phyloP scores from a whole-genome alignment of 2,113 vertebrate genomes.

The Malurus alboscapulatus region DNA sequence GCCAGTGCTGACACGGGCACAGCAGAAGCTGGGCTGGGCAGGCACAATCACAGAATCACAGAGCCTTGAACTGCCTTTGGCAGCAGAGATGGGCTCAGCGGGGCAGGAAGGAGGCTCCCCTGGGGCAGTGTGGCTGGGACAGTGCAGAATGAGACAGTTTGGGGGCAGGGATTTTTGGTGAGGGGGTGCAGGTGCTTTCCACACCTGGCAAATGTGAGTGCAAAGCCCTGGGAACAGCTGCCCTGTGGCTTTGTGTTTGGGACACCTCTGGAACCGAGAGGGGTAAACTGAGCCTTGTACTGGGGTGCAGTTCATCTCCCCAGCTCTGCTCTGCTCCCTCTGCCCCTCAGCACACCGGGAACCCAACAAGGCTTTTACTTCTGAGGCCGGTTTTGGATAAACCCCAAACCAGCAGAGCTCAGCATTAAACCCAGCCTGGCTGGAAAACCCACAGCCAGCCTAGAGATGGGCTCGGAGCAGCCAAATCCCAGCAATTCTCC shows the following conservation, averaged over 20 bases:
- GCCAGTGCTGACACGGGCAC: accelerated
- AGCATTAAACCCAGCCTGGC: not conserved
- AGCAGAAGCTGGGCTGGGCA: not conserved
- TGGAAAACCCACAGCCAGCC: not conserved
- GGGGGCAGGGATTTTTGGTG: not conserved
- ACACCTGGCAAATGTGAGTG: accelerated
- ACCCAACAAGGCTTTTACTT: accelerated
- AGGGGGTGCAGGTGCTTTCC: not conserved
- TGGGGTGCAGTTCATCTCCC: not conserved
- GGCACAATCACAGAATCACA: not conserved
- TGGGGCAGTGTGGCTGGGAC: not conserved
- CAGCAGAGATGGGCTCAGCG: accelerated
- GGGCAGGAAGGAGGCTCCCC: not conserved
- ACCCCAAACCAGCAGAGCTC: not conserved
- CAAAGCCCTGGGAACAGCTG: not conserved
- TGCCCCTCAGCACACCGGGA: not conserved
- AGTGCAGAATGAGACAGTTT: not conserved
- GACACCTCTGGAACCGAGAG: not conserved
- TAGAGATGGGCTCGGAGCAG: not conserved
- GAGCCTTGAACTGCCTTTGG: accelerated
- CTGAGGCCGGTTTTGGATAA: not conserved
- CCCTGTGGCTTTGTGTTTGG: not conserved
- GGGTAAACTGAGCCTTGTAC: not conserved
- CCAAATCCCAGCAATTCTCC: not conserved
- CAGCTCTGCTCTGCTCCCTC: not conserved